Evolutionary conservation across 2,113 vertebrate genomes (phyloP), one percentile per base, ranked within the genome.

Genomic region (Blennius ocellaris): DNA sequence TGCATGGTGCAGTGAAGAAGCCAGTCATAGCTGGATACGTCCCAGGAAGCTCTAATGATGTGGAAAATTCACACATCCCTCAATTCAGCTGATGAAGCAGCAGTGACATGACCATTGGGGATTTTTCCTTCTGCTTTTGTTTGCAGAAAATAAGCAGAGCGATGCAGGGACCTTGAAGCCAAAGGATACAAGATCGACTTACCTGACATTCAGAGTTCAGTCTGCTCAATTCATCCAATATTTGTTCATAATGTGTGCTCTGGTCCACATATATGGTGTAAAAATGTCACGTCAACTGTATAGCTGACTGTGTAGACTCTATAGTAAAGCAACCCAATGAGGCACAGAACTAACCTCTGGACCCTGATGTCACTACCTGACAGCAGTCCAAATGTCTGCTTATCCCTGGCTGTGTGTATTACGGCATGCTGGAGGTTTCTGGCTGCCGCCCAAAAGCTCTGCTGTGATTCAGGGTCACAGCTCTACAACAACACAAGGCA

Each of bases 361-460:
- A 75, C 77, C 60, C 36, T 81, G 62, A 82, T 71, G 43, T 87
- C 83, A 84, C 52, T 73, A 54, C 61, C 49, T 67, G 63, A 78
- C 50, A 74, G 41, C 36, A 8, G 39, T 73, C 69, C 60, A 76
- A 78, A 74, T 47, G 64, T 51, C 78, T 30, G 50, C 70, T 63
- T 41, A 81, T 47, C 55, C 61, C 62, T 21, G 61, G 57, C 57
- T 59, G 36, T 50, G 73, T 48, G 56, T 62, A 51, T 83, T 69
- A 77, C 7, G 0, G 12, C 47, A 0, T 3, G 15, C 43, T 16
- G 11, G 15, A 5, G 15, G 12, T 40, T 67, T 77, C 63, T 79
- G 71, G 68, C 17, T 0, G 2, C 37, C 59, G 37, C 21, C 62
- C 61, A 79, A 60, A n/a, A 65, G 58, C 61, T 54, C 6, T 11